Evolutionary conservation across 2,113 vertebrate genomes (phyloP), one percentile per base, ranked within the genome.

Genomic region (Mastomys natalensis): DNA sequence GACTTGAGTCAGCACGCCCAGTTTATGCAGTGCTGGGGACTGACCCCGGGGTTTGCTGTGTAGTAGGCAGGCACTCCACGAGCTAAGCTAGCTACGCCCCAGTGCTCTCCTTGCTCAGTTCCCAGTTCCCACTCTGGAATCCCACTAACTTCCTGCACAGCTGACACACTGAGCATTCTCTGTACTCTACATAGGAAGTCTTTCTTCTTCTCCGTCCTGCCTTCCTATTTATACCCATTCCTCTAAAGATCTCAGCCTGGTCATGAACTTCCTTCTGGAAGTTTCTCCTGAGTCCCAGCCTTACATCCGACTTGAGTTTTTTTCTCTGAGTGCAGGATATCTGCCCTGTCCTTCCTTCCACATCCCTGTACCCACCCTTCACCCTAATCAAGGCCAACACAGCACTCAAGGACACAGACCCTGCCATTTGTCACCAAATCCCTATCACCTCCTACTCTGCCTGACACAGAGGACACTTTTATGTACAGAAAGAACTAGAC

Each of bases 251-350:
- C 51, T 31, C 68, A 78, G 53, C 19, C 86, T 78, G 72, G 66
- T 16, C 82, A 43, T n/a, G 29, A 72, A 86, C 68, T 37, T 94
- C 72, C 84, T 84, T 84, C 43, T 80, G 66, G 87, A 91, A 72
- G 55, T 72, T 81, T 86, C 58, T 64, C 48, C 51, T 48, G 70
- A 34, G 22, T 13, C 4, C 26, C 24, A 51, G 13, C 43, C 51
- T 43, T 48, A 45, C 76, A 51, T 87, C 45, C 31, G n/a, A 17
- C 2, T 24, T 58, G 37, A 64, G 40, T 43, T 74, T 48, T 66
- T 13, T 26, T 7, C 72, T 68, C 43, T 13, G 1, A 0, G 40
- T 22, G 48, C 89, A 60, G 26, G 43, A 40, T 19, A 5, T 78
- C 62, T 72, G 51, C 51, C 24, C 16, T 19, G 26, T 84, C 81